These are phyloP conservation scores for Sapayoa aenigma DNA, from an alignment of 2,113 vertebrate genomes.

Conservation along the genomic window DNA sequence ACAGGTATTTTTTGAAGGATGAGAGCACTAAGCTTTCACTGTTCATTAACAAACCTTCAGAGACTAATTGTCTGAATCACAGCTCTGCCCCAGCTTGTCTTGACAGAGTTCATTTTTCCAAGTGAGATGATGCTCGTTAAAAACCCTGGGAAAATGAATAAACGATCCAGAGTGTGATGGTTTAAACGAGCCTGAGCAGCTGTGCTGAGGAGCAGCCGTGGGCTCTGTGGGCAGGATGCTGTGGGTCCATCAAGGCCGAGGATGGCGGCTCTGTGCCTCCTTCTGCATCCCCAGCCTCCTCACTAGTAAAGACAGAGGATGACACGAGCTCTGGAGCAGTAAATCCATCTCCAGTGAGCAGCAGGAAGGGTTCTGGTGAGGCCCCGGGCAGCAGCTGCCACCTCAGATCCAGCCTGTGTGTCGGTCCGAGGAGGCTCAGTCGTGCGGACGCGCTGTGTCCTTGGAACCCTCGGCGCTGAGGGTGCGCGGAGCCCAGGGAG, in stretches of 20 bases:
- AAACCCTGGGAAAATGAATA: background rate
- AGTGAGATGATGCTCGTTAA: background rate
- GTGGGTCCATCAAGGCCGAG: accelerated
- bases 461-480: accelerated
- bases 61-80: background rate
- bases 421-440: background rate
- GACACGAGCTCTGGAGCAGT: background rate
- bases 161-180: background rate
- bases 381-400: background rate
- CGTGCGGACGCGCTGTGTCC: background rate
- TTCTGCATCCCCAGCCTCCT: background rate
- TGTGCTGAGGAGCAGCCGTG: background rate
- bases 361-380: background rate
- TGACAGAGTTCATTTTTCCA: background rate
- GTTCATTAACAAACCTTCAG: background rate
- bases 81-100: background rate
- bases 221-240: background rate
- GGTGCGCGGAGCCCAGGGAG: background rate
- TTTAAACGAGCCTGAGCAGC: background rate
- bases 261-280: background rate
- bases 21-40: accelerated
- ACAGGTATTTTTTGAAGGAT: background rate
- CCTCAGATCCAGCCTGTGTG: background rate
- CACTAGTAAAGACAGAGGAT: background rate
- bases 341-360: accelerated